Base-by-base conservation (phyloP, 2,797 vertebrate genomes). In the Sebastolobus altivelis region DNA sequence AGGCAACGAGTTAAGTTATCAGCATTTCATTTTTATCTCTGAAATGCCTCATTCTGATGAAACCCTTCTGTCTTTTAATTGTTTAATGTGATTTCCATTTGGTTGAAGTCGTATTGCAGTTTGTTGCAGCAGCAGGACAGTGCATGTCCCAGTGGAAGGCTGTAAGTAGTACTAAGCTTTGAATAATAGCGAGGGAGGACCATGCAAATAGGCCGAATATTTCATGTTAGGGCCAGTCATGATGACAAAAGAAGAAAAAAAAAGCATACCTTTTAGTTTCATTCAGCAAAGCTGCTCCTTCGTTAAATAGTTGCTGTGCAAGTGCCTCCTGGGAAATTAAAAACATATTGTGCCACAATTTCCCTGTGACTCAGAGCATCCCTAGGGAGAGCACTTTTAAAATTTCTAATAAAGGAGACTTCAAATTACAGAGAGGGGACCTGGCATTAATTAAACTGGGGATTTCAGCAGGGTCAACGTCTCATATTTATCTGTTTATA, bases 281-380 rank as follows among this genome's bases (percentile, higher is more conserved):
- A 90, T 93, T 93, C 91, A 87, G 90, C 88, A 81, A 89, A 93
- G 86, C 87, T 83, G 79, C 91, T 88, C 87, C 84, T 59, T 93
- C 84, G 90, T 94, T 94, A 95, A 95, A 95, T 92, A 94, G 90
- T 93, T 95, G 93, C 94, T 93, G 91, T 84, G 89, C 89, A 74
- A 88, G 77, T 87, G 91, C 82, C 95, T 92, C 93, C 33, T 65
- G 96, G 96, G 96, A 96, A 96, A 96, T 96, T 96, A 96, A 95
- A 96, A 95, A 93, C 94, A 95, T 95, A 95, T 95, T 96, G 95
- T 95, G 83, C 90, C 91, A 96, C 94, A 93, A 92, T 95, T 95
- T 95, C 93, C 90, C 89, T 92, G 94, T 91, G 94, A 95, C 92
- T 92, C 75, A 56, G 67, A 68, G 79, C 55, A 3, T 93, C 95